These are phyloP conservation scores for Orthonychiurus folsomi DNA, from an alignment of 2,888 invertebrate species.

Conservation along the genomic window DNA sequence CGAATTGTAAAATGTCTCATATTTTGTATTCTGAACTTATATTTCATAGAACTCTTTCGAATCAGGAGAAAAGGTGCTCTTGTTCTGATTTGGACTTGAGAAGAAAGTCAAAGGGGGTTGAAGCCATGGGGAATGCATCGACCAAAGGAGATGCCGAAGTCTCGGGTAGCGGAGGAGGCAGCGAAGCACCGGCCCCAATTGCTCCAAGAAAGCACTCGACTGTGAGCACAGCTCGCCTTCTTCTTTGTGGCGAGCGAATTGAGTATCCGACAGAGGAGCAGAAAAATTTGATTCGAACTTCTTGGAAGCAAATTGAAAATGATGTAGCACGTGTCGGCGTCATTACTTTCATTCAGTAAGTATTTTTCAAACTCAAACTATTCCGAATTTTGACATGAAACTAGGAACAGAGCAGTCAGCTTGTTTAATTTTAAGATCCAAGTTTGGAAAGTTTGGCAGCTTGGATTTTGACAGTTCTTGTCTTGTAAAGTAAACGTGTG, in stretches of 20 bases:
- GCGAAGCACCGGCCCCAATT: neutral
- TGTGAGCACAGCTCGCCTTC: slow-evolving; percentile 35
- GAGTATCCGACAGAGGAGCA: slow-evolving; percentile 42
- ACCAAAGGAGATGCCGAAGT: neutral
- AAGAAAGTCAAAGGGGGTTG: no score
- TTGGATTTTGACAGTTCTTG: no score
- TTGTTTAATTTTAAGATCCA: no score
- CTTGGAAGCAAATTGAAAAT: slow-evolving; percentile 45
- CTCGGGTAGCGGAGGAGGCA: neutral
- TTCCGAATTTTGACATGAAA: neutral
- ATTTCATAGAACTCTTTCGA: no score
- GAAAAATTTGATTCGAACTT: slow-evolving; percentile 43
- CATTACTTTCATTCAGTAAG: slow-evolving; percentile 47
- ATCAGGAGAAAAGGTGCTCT: no score
- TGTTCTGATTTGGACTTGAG: no score
- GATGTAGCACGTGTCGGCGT: slow-evolving; percentile 46
- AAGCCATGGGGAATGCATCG: neutral
- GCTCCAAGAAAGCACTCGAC: slow-evolving; percentile 37
- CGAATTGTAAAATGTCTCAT: no score
- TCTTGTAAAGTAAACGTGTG: no score
- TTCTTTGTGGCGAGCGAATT: slow-evolving; percentile 33
- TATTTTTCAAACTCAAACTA: no score
- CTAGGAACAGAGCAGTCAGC: slow-evolving; percentile 4
- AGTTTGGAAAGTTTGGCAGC: neutral
- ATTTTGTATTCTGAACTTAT: no score